Base-by-base conservation (phyloP, 2,113 vertebrate species). In the Pygoscelis adeliae region DNA sequence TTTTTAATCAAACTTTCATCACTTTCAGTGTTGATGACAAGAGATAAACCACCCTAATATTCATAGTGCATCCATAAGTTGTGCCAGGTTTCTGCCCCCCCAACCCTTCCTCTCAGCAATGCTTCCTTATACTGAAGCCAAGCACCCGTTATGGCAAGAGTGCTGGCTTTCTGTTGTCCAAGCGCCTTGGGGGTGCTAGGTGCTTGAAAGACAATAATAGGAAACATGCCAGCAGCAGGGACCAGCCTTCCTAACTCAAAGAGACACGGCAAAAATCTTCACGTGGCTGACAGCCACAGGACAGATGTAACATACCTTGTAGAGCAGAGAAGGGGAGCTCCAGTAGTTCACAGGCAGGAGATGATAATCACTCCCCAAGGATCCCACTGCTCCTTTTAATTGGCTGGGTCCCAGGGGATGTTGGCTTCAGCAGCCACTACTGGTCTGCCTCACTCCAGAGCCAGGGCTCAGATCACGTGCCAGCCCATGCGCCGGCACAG, bases 1-100 rank as follows among this genome's bases (percentile, higher is more conserved):
- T 73, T 93, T 97, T 96, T 94, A 97, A 97, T 97, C 86, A 94
- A 87, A n/a, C 71, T 89, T 97, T 70, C 90, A 92, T 87, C 78
- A 52, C 63, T 95, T 95, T 83, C 78, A 74, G 67, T 61, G 73
- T 70, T 91, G 90, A 93, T 84, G 73, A 93, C 63, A 90, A 67
- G 73, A 72, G 63, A 89, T 34, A 86, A 66, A 87, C 85, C 93
- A 91, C 95, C 96, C 95, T 97, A 34, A 63, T 34, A 56, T 52
- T 70, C 32, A 70, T 16, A 86, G 13, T 23, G 38, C 13, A 66
- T 59, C 25, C 19, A 0, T 4, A 58, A 71, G 14, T 70, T 15
- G 67, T 81, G 72, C 7, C 67, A 58, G 5, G 32, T 72, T 80
- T 59, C 77, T 89, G 58, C 20, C 55, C 74, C 42, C 90, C 87